Evolutionary conservation across 2,888 invertebrate genomes (phyloP).

Genomic region (Zaprionus bogoriensis): DNA sequence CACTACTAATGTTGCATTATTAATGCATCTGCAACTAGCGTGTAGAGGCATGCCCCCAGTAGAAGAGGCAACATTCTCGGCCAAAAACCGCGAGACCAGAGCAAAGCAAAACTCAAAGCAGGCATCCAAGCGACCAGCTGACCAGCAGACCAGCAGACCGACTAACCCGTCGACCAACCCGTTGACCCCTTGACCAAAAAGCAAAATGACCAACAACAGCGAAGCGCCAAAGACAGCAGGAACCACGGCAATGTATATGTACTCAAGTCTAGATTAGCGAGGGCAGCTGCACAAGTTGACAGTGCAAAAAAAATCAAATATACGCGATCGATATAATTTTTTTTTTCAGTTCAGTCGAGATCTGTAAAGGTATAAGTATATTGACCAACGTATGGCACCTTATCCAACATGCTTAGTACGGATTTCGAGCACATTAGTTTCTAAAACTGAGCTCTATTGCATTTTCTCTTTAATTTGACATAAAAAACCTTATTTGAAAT

Average conservation of each 20-base stretch:
- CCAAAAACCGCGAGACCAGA: not conserved
- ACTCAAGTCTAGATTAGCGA: not conserved
- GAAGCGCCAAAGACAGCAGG: slow-evolving; percentile 15
- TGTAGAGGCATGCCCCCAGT: slow-evolving; percentile 25
- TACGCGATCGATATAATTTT: not conserved
- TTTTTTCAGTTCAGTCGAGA: too few relatives aligned
- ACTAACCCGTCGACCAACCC: not conserved
- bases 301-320: not conserved
- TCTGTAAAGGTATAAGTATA: too few relatives aligned
- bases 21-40: slow-evolving; percentile 60
- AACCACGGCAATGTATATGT: slow-evolving; percentile 7
- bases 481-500: too few relatives aligned
- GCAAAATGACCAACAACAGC: slow-evolving; percentile 18
- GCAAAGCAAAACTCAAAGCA: slow-evolving; percentile 1
- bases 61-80: slow-evolving; percentile 24
- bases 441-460: too few relatives aligned
- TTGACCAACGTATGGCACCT: too few relatives aligned
- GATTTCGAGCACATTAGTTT: too few relatives aligned
- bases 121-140: slow-evolving; percentile 18
- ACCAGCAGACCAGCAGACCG: not conserved
- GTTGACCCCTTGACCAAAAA: slow-evolving; percentile 10
- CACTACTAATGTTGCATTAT: slow-evolving; percentile 65
- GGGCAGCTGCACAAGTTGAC: not conserved
- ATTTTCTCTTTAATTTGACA: too few relatives aligned
- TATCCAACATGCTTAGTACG: too few relatives aligned